Evolutionary conservation across 2,888 invertebrate genomes (phyloP).

Genomic region (Yponomeuta malinellus): DNA sequence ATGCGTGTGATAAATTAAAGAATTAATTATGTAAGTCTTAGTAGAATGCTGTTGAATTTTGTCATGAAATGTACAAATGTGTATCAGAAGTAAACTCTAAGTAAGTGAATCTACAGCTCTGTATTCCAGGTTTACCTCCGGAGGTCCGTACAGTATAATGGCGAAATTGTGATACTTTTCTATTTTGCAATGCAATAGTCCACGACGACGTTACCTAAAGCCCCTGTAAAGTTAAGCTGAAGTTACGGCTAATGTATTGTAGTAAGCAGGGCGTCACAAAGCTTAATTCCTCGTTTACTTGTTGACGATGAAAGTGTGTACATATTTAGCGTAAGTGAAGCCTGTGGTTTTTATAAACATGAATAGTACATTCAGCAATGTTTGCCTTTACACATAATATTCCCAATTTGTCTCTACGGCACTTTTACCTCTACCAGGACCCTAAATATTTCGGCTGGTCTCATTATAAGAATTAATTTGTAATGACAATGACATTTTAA

Average conservation of each 20-base stretch:
- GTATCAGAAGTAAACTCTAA: constrained; percentile 67
- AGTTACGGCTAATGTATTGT: constrained; percentile 38
- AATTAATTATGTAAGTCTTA: constrained; percentile 45
- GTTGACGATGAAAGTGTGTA: constrained; percentile 68
- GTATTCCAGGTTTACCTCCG: constrained; percentile 68
- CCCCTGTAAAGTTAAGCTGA: constrained; percentile 39
- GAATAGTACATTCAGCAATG: background rate
- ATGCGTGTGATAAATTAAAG: constrained; percentile 49
- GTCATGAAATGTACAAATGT: constrained; percentile 76
- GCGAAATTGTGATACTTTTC: constrained; percentile 74
- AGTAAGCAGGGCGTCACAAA: constrained; percentile 60
- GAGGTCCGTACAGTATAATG: constrained; percentile 47
- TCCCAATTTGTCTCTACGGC: background rate
- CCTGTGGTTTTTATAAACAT: constrained; percentile 57
- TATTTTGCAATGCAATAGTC: constrained; percentile 22
- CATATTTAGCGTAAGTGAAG: constrained; percentile 71
- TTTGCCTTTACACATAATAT: background rate
- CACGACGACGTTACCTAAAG: background rate
- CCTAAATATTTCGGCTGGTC: constrained; percentile 16
- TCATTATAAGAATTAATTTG: background rate
- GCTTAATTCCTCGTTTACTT: constrained; percentile 63
- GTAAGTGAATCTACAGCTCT: constrained; percentile 63
- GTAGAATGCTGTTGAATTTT: constrained; percentile 73
- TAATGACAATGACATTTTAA: background rate
- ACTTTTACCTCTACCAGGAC: background rate